phyloP scores from a whole-genome alignment of 2,797 vertebrate species.

The Ficedula albicollis region DNA sequence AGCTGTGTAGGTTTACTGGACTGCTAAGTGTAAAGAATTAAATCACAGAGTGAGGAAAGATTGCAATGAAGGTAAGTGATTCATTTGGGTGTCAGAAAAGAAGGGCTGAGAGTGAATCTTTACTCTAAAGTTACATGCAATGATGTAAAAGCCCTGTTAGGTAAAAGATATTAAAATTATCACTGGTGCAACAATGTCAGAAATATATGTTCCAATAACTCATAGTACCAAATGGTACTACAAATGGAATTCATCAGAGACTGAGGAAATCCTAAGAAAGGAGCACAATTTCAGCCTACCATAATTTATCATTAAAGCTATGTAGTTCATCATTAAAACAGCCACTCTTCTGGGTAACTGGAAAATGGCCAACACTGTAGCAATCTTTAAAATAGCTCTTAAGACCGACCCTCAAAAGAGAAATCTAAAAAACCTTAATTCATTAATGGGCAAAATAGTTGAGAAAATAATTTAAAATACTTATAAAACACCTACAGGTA shows the following conservation, averaged over 20 bases:
- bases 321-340: conserved; percentile 56
- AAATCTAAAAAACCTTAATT: conserved; percentile 3
- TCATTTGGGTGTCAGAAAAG: neutral
- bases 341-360: conserved; percentile 7
- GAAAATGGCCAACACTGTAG: neutral
- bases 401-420: neutral
- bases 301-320: conserved; percentile 46
- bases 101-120: neutral
- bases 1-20: neutral
- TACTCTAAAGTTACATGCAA: neutral
- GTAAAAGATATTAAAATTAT: conserved; percentile 19
- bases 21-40: neutral
- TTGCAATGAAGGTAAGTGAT: neutral
- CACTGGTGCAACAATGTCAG: neutral
- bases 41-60: neutral
- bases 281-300: neutral
- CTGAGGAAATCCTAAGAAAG: conserved; percentile 17
- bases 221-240: neutral
- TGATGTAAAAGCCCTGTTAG: neutral
- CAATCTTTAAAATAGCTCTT: conserved; percentile 43
- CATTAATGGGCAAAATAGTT: neutral
- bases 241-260: neutral
- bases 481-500: conserved; percentile 11
- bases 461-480: neutral
- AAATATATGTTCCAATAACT: conserved; percentile 20